Evolutionary conservation across 2,797 vertebrate genomes (phyloP).

Genomic region (Peromyscus attwateri): DNA sequence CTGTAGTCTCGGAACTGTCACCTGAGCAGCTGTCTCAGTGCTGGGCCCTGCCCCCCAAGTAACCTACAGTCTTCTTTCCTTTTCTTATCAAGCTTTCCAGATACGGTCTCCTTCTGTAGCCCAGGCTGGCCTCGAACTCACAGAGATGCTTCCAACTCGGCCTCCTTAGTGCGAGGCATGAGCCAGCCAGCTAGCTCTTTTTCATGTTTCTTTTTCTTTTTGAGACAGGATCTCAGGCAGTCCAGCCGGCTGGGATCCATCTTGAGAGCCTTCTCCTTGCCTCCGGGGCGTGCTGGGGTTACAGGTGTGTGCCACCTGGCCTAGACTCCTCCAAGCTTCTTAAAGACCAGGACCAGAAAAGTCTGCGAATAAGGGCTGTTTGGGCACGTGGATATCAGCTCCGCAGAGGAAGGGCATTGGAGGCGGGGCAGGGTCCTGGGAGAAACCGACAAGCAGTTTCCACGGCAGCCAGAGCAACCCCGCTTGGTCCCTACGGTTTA

Average conservation of each 20-base stretch:
- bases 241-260: neutral
- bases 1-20: neutral
- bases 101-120: neutral
- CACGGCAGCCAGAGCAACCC: neutral
- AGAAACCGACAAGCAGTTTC: neutral
- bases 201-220: neutral
- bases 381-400: neutral
- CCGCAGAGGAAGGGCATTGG: fast-evolving
- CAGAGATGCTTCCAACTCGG: neutral
- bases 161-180: neutral
- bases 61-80: neutral
- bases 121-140: neutral
- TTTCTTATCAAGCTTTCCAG: neutral
- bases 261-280: neutral
- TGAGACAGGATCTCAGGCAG: neutral
- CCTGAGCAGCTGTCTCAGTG: neutral
- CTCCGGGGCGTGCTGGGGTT: neutral
- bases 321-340: neutral
- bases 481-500: neutral
- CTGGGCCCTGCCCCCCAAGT: neutral
- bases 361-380: neutral
- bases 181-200: neutral
- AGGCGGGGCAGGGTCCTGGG: neutral
- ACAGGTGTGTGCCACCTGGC: neutral
- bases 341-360: neutral